Percentiles rank a stretch among this genome's conserved stretches.
Evolutionary conservation across 2,888 invertebrate species (phyloP).

Genomic region (Leptopilina syphax): DNA sequence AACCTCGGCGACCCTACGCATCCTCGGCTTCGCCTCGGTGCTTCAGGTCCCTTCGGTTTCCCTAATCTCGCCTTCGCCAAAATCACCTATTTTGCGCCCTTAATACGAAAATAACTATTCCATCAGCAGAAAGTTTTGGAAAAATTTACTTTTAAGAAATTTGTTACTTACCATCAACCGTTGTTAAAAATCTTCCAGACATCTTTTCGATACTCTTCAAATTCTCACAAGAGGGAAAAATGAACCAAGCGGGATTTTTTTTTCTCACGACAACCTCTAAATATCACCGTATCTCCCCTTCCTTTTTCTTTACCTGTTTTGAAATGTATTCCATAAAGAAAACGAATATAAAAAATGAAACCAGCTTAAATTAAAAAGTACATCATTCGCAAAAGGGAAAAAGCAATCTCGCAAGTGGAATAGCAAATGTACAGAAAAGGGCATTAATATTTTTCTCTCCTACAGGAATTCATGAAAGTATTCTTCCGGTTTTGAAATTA

Average conservation of each 20-base stretch:
- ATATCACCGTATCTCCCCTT: background rate
- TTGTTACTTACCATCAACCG: too few species aligned
- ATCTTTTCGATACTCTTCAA: too few species aligned
- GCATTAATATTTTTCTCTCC: slow-evolving; percentile 34
- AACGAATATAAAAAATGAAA: slow-evolving; percentile 3
- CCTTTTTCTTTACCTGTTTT: background rate
- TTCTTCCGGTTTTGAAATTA: slow-evolving; percentile 34
- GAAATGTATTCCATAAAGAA: background rate
- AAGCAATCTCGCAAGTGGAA: slow-evolving; percentile 40
- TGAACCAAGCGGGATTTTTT: background rate
- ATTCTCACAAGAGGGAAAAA: too few species aligned
- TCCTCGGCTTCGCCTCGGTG: too few species aligned
- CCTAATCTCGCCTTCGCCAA: too few species aligned
- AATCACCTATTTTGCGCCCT: too few species aligned
- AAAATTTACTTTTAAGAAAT: too few species aligned
- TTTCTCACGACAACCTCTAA: background rate
- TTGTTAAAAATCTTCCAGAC: too few species aligned
- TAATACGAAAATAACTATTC: too few species aligned
- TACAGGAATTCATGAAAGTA: slow-evolving; percentile 36
- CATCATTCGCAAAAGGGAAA: slow-evolving; percentile 25
- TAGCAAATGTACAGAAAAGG: slow-evolving; percentile 34
- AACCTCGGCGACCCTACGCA: too few species aligned
- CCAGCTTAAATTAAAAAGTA: slow-evolving; percentile 17
- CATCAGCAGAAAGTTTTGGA: too few species aligned
- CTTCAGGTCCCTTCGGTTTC: too few species aligned